Evolutionary conservation across 2,888 invertebrate genomes (phyloP).

Genomic region (Caenorhabditis sulstoni): DNA sequence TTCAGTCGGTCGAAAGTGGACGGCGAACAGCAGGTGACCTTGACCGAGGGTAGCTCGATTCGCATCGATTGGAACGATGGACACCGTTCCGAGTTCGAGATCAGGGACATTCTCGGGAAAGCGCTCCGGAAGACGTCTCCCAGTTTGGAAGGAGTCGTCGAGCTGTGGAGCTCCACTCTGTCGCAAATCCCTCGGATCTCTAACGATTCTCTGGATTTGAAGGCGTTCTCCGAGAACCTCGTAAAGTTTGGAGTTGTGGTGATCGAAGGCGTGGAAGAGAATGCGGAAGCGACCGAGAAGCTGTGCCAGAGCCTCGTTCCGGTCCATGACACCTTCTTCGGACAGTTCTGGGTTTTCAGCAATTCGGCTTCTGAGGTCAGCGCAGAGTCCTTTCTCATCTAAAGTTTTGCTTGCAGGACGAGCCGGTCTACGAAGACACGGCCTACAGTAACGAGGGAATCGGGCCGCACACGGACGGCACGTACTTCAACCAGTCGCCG

Average conservation of each 20-base stretch:
- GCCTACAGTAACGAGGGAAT: conserved; percentile 86
- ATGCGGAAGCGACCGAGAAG: conserved; percentile 66
- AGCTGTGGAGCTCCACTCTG: conserved; percentile 44
- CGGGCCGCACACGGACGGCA: conserved; percentile 88
- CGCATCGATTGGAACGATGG: conserved; percentile 44
- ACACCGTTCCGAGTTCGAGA: conserved; percentile 42
- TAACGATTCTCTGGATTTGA: conserved; percentile 39
- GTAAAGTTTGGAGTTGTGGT: conserved; percentile 74
- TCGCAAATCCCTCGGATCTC: conserved; percentile 52
- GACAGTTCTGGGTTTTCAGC: conserved; percentile 86
- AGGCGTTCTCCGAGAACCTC: conserved; percentile 65
- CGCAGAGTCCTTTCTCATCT: no score
- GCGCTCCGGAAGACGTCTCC: conserved; percentile 27
- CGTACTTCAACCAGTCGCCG: conserved; percentile 87
- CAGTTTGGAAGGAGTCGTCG: not conserved
- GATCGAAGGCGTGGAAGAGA: conserved; percentile 65
- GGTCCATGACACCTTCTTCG: conserved; percentile 86
- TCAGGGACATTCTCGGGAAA: conserved; percentile 32
- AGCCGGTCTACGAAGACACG: conserved; percentile 85
- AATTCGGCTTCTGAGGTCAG: conserved; percentile 62
- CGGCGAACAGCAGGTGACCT: conserved; percentile 10
- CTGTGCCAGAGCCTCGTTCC: conserved; percentile 84
- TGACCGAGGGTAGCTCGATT: conserved; percentile 14
- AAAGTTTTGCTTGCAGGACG: conserved; percentile 36
- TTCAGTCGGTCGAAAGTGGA: conserved; percentile 45